phyloP scores from a whole-genome alignment of 2,797 vertebrate genomes.

The Todus mexicanus region DNA sequence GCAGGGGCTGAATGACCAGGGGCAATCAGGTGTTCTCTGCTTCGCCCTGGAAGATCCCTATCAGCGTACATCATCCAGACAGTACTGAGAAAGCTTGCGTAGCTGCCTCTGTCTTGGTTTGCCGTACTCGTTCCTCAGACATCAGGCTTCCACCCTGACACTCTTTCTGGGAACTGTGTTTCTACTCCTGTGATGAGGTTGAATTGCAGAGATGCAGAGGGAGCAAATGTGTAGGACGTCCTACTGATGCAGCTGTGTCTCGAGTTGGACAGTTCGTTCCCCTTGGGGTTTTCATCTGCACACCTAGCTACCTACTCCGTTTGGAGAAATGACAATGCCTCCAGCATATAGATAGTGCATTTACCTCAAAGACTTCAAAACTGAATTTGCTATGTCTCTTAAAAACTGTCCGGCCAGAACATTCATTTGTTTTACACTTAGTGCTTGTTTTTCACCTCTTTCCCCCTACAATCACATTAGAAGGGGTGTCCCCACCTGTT shows the following conservation, averaged over 20 bases:
- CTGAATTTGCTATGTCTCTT: not conserved
- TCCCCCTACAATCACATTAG: not conserved
- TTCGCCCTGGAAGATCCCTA: not conserved
- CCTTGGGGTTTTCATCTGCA: not conserved
- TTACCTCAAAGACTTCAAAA: not conserved
- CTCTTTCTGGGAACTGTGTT: not conserved
- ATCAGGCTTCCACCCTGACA: not conserved
- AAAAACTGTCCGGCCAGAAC: not conserved
- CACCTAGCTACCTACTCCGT: not conserved
- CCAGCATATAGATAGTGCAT: not conserved
- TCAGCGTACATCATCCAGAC: not conserved
- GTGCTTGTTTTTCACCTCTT: not conserved
- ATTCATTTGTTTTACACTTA: not conserved
- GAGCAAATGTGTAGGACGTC: not conserved
- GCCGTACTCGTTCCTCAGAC: not conserved
- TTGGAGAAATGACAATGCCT: not conserved
- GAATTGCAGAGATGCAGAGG: not conserved
- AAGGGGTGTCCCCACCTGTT: not conserved
- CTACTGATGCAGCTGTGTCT: not conserved
- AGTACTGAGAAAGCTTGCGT: not conserved
- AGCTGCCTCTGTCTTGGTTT: not conserved
- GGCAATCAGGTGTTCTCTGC: conserved; percentile 6
- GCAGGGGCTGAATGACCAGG: conserved; percentile 13
- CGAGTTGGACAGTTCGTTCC: not conserved
- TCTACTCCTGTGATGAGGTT: not conserved